Evolutionary conservation across 2,888 invertebrate genomes (phyloP).

Genomic region (Teleogryllus oceanicus): DNA sequence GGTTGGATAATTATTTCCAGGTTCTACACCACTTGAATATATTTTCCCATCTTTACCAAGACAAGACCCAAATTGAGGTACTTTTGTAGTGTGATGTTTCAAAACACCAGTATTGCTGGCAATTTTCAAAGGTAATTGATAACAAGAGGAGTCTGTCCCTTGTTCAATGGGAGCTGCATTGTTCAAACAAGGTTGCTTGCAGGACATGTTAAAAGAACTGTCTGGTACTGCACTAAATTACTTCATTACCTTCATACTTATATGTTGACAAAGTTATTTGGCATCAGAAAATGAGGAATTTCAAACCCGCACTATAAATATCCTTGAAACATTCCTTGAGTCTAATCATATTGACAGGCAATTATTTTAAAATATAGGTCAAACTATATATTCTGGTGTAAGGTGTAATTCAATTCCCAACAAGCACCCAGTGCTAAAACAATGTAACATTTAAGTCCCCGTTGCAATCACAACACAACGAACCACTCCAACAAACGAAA

Average conservation of each 20-base stretch:
- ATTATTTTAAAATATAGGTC: too few relatives aligned
- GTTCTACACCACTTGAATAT: conserved; percentile 31
- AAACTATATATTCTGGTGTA: too few relatives aligned
- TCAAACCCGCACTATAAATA: not conserved
- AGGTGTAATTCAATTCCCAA: too few relatives aligned
- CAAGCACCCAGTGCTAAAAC: too few relatives aligned
- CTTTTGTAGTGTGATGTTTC: conserved; percentile 49
- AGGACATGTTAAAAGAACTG: not conserved
- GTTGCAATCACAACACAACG: too few relatives aligned
- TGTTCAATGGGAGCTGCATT: conserved; percentile 41
- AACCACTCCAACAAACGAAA: too few relatives aligned
- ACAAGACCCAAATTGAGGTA: conserved; percentile 27
- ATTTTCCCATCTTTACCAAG: conserved; percentile 2
- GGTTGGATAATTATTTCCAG: conserved; percentile 36
- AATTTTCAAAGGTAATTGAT: conserved; percentile 74
- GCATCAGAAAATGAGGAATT: too few relatives aligned
- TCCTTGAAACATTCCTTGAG: conserved; percentile 19
- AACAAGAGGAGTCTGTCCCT: conserved; percentile 64
- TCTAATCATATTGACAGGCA: not conserved
- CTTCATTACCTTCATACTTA: too few relatives aligned
- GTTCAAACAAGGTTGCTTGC: conserved; percentile 39
- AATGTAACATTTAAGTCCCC: too few relatives aligned
- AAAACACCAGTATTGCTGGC: conserved; percentile 59
- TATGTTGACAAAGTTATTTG: too few relatives aligned
- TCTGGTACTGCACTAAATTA: conserved; percentile 20